Evolutionary conservation across 2,888 invertebrate species (phyloP), one percentile per base, ranked within the genome.

Genomic region (Noctua comes): DNA sequence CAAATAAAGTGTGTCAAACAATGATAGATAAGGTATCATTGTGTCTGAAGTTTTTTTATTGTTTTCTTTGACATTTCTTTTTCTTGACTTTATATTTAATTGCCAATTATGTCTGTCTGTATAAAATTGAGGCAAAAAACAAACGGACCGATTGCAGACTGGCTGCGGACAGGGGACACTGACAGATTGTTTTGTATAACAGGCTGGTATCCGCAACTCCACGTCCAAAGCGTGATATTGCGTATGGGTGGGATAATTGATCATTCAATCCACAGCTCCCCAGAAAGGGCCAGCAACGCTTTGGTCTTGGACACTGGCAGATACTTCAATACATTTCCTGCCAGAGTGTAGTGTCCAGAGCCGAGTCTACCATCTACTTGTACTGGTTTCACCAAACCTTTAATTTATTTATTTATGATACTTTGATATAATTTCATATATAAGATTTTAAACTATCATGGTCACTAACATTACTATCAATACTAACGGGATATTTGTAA

Each of bases 1-100:
- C 18, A 83, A 80, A 77, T 48, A 80, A 46, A 59, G 48, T 54
- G 31, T 82, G 18, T 16, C 18, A 65, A 27, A 64, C 71, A 79
- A 84, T 51, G 59, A 40, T 40, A 68, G 83, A 64, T 79, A 72
- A 68, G 31, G 16, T 46, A n/a, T 46, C 36, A 21, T 57, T 2
- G 31, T 74, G 48, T 59, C 74, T 21, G 13, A 1, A 57, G 16
- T 48, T 62, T 27, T 36, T 51, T 21, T 1, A n/a, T 36, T 75
- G 6, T 40, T 40, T 43, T 27, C 1, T 18, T 36, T n/a, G 10
- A 5, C 10, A 36, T 62, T 31, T 31, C 31, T 13, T 57, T 57
- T n/a, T 57, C 57, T n/a, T n/a, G n/a, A 24, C 51, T 51, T 51
- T 16, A 46, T 46, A 46, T 46, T 46, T 46, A 13, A 46, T 46